Base-by-base conservation (phyloP, 2,113 vertebrate species). In the Naja naja region DNA sequence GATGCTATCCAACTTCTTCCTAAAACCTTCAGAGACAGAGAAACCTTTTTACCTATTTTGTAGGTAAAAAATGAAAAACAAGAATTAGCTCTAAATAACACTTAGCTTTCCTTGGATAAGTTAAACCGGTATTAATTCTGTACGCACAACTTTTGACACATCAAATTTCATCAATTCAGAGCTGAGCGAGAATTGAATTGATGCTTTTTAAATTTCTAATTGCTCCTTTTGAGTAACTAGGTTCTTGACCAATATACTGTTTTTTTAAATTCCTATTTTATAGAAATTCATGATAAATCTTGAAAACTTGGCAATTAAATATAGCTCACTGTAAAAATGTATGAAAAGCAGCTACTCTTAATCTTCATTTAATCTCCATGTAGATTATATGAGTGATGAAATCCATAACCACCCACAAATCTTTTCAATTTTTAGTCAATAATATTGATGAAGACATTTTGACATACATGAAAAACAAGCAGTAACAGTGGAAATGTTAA, bases 391-490 rank as follows among this genome's bases (percentile, higher is more conserved):
- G 54, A 86, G 7, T 90, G 87, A 94, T 87, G 91, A 0, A 54
- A 12, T 8, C 7, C 10, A 89, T 8, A 86, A 55, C 5, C 1
- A 91, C 14, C 11, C 52, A 5, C 0, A 93, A 47, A 55, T 74
- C 0, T 39, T 92, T 20, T 11, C 1, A 92, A 52, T 58, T 92
- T 93, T 12, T 25, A 89, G 9, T 16, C 49, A 92, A 92, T 88
- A 22, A 25, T 2, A 64, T 55, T 85, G 0, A 0, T 0, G 16
- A 0, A 3, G 25, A 2, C 3, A 39, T 89, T 94, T 96, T 81
- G 45, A 55, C 14, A 87, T 94, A 93, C 88, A 34, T 93, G 92
- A 90, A 18, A 81, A 88, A 22, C 6, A 85, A 2, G 39, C 81
- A 91, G 69, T 55, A 22, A 22, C 94, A 92, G 12, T 25, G 90